Evolutionary conservation across 2,888 invertebrate genomes (phyloP).

Genomic region (Drosophila aldrichi): DNA sequence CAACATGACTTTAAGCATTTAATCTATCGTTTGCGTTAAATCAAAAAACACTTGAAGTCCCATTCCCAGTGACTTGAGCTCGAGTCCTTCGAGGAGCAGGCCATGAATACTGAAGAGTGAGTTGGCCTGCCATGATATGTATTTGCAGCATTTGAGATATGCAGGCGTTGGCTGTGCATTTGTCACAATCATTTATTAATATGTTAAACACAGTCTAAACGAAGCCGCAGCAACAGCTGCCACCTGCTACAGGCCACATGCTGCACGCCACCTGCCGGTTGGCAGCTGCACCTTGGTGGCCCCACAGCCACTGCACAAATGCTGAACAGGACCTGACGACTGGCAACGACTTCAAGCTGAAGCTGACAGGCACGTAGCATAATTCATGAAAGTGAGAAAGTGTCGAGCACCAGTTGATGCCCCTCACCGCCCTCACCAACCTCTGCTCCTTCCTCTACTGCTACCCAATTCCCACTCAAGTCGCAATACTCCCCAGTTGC

Average conservation of each 20-base stretch:
- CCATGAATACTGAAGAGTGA: conserved; percentile 24
- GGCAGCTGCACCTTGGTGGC: conserved; percentile 39
- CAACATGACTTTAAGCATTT: not conserved
- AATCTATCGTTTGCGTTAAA: not conserved
- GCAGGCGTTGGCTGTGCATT: conserved; percentile 57
- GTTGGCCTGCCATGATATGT: conserved; percentile 39
- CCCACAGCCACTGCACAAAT: conserved; percentile 38
- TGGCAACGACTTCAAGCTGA: conserved; percentile 46
- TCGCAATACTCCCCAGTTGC: conserved; percentile 12
- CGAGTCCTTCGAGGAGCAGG: conserved; percentile 2
- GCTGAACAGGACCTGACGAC: conserved; percentile 25
- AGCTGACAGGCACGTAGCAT: conserved; percentile 70
- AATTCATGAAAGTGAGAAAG: conserved; percentile 71
- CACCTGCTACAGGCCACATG: conserved; percentile 19
- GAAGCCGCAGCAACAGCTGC: conserved; percentile 61
- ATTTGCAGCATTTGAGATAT: conserved; percentile 46
- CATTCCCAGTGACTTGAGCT: not conserved
- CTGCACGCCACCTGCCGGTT: conserved; percentile 22
- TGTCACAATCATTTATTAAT: conserved; percentile 79
- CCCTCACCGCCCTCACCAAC: conserved; percentile 4
- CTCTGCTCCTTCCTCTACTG: too few relatives aligned
- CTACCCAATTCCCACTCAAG: conserved; percentile 13
- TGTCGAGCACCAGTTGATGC: conserved; percentile 49
- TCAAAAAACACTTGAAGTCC: conserved; percentile 28
- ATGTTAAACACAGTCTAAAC: conserved; percentile 69